Conservation (phyloP, 2,797 vertebrate genomes). For the Sibirionetta formosa region DNA sequence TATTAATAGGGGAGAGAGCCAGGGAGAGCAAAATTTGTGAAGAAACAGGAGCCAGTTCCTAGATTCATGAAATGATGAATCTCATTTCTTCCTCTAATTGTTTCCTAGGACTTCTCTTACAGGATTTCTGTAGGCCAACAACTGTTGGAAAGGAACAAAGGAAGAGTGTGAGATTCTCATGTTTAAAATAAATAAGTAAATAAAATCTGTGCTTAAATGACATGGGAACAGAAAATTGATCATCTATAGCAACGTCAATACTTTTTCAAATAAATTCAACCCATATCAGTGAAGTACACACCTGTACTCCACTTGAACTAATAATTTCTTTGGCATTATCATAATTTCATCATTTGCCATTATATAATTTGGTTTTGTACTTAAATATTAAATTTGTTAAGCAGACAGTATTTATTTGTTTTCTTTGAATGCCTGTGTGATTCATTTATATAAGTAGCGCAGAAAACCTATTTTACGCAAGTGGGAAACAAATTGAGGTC, state of each 20-base stretch:
- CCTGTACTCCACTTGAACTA: not conserved
- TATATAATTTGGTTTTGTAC: not conserved
- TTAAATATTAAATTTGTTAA: not conserved
- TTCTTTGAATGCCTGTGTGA: not conserved
- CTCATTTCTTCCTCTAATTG: not conserved
- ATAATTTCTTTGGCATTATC: not conserved
- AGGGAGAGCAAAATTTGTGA: rapidly evolving
- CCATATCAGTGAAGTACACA: not conserved
- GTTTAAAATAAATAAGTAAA: no score
- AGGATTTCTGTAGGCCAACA: not conserved
- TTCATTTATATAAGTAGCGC: not conserved
- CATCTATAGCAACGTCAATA: not conserved
- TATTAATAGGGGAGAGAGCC: not conserved
- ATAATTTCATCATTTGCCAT: not conserved
- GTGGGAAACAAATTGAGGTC: not conserved
- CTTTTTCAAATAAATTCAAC: not conserved
- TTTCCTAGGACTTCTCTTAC: not conserved
- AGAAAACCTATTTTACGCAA: not conserved
- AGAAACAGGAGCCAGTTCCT: not conserved
- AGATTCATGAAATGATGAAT: not conserved
- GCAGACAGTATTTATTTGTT: not conserved
- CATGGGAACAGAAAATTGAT: not conserved
- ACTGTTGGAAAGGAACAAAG: not conserved
- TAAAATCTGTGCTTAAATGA: not conserved
- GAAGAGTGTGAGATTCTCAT: not conserved